phyloP scores from a whole-genome alignment of 1,140 invertebrate species.

The Orchestia grillus region DNA sequence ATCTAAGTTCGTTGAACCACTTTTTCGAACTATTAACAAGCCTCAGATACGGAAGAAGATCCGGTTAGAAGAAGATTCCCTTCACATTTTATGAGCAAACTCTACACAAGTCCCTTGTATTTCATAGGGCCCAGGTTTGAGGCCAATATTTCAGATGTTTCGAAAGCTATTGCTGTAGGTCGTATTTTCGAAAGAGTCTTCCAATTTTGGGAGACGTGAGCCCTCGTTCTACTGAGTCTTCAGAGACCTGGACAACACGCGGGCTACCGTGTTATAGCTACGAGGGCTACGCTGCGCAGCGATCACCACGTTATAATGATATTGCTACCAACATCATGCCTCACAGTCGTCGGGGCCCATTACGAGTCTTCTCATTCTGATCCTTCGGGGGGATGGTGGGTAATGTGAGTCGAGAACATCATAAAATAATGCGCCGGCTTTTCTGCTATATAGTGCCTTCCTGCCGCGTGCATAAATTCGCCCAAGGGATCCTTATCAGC shows the following conservation, averaged over 20 bases:
- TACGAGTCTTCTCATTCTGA: slow-evolving; percentile 13
- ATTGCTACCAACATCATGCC: not conserved
- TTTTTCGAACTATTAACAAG: not conserved
- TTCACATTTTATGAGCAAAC: not conserved
- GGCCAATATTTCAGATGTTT: slow-evolving; percentile 40
- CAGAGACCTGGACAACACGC: not conserved
- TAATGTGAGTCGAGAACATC: slow-evolving; percentile 17
- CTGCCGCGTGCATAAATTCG: not conserved
- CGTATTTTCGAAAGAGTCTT: slow-evolving; percentile 3
- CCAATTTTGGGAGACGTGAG: not conserved
- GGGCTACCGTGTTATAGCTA: not conserved
- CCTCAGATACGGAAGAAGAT: not conserved
- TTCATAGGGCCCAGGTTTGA: not conserved
- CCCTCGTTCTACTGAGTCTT: not conserved
- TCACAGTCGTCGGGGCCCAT: not conserved
- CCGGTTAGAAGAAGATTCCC: not conserved
- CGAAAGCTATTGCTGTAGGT: slow-evolving; percentile 18
- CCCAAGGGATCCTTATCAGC: not conserved
- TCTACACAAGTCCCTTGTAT: slow-evolving; percentile 20
- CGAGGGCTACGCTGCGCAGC: not conserved
- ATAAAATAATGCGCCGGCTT: slow-evolving; percentile 1
- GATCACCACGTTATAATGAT: not conserved
- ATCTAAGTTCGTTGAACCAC: not conserved
- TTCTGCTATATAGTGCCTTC: not conserved
- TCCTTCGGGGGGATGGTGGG: not conserved